Base-by-base conservation (phyloP, 2,113 vertebrate genomes). In the Empidonax traillii region DNA sequence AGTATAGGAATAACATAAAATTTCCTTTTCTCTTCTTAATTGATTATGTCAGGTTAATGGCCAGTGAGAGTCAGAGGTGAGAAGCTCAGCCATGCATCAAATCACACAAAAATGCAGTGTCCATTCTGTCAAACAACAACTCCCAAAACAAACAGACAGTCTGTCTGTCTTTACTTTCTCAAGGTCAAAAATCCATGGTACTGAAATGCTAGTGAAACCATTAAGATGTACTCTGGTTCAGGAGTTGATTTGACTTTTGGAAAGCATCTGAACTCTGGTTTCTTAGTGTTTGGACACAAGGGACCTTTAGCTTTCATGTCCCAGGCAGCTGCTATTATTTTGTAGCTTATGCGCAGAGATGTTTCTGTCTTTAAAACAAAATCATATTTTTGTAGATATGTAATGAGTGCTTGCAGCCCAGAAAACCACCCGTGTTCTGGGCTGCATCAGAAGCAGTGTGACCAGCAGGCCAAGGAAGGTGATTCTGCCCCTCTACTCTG, bases 1-100 rank as follows among this genome's bases (percentile, higher is more conserved):
- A 58, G 4, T 67, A 14, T 7, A 66, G 53, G 0, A 2, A 49
- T 72, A 78, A 59, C 25, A n/a, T 67, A 56, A 74, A 59, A 39
- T 63, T 94, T 71, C 27, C 27, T 87, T 87, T 89, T 51, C 51
- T 83, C 39, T 44, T 84, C 63, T 90, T 69, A 90, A 81, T 59
- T 68, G 44, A 28, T 68, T 79, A 9, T 79, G 58, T 85, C 46
- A 37, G 33, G 68, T 67, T 68, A 89, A 87, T 82, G 73, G 66
- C 56, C 14, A 2, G 4, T 37, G 66, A 39, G 33, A 85, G 69
- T 78, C 84, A 92, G 62, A 94, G 80, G 89, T 82, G 76, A 92
- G 73, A 66, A 63, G 61, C 76, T 94, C 66, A 86, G 73, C 80
- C 33, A 31, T 59, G 56, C 14, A 8, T 74, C 68, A 37, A 24